phyloP scores from a whole-genome alignment of 1,140 invertebrate genomes.

The Zaprionus ornatus region DNA sequence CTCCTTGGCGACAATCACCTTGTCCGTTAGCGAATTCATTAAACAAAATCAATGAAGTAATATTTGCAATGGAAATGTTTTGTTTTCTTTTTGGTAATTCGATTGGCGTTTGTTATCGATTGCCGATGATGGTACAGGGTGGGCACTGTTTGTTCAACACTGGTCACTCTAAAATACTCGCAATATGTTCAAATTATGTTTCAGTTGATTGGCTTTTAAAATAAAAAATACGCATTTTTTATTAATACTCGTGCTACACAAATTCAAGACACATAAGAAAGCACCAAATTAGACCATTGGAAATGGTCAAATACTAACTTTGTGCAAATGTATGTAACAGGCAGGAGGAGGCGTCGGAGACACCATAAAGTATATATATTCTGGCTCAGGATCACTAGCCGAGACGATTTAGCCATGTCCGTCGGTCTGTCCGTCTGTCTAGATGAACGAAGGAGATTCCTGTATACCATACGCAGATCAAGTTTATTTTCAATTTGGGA shows the following conservation, averaged over 20 bases:
- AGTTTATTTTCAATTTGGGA: no score
- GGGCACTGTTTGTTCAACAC: background rate
- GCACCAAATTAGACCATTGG: no score
- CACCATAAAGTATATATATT: no score
- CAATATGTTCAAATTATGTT: conserved; percentile 2
- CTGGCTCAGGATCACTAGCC: no score
- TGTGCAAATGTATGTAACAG: no score
- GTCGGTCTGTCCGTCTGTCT: no score
- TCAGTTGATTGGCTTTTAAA: background rate
- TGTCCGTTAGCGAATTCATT: conserved; percentile 71
- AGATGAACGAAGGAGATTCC: no score
- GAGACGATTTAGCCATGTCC: no score
- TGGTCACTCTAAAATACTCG: background rate
- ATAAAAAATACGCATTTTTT: background rate
- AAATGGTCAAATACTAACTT: no score
- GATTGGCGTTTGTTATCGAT: background rate
- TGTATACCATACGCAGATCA: no score
- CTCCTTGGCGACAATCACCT: conserved; percentile 85
- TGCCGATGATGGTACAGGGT: background rate
- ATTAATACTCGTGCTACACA: background rate
- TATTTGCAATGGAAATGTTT: conserved; percentile 24
- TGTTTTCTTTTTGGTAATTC: background rate
- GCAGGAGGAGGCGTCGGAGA: no score
- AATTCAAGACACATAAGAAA: conserved; percentile 38
- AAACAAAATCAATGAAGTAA: background rate